Evolutionary conservation across 2,888 invertebrate species (phyloP).

Genomic region (Sturmia bella): DNA sequence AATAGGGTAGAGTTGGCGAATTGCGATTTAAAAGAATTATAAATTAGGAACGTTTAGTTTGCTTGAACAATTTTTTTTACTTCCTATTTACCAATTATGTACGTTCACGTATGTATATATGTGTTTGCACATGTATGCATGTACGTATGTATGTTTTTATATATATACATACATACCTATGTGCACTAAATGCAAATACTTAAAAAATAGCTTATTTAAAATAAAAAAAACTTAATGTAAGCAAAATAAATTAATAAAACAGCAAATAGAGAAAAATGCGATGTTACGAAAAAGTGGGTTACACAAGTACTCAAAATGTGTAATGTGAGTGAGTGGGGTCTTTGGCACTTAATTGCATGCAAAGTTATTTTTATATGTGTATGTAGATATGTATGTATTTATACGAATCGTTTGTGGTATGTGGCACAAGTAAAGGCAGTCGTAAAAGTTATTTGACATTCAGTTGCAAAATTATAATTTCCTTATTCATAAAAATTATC

Average conservation of each 20-base stretch:
- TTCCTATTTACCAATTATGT: background rate
- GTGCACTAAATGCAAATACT: slow-evolving; percentile 10
- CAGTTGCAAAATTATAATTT: background rate
- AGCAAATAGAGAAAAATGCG: slow-evolving; percentile 34
- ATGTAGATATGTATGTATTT: background rate
- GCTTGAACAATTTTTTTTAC: too few species aligned
- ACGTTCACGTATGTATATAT: background rate
- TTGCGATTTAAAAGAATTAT: too few species aligned
- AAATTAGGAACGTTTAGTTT: background rate
- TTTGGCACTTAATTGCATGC: slow-evolving; percentile 62
- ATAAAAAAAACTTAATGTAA: slow-evolving; percentile 21
- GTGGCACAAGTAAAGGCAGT: slow-evolving; percentile 30
- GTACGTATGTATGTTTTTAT: background rate
- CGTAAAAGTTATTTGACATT: slow-evolving; percentile 10
- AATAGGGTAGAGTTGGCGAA: too few species aligned
- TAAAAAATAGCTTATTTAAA: too few species aligned
- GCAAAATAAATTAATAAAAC: slow-evolving; percentile 34
- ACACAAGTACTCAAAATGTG: slow-evolving; percentile 52
- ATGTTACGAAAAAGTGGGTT: slow-evolving; percentile 59
- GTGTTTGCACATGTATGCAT: background rate
- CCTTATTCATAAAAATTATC: too few species aligned
- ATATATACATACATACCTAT: slow-evolving; percentile 4
- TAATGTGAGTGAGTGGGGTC: slow-evolving; percentile 48
- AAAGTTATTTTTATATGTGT: slow-evolving; percentile 50
- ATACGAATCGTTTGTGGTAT: slow-evolving; percentile 4